Evolutionary conservation across 2,888 invertebrate genomes (phyloP).

Genomic region (Dione juno): DNA sequence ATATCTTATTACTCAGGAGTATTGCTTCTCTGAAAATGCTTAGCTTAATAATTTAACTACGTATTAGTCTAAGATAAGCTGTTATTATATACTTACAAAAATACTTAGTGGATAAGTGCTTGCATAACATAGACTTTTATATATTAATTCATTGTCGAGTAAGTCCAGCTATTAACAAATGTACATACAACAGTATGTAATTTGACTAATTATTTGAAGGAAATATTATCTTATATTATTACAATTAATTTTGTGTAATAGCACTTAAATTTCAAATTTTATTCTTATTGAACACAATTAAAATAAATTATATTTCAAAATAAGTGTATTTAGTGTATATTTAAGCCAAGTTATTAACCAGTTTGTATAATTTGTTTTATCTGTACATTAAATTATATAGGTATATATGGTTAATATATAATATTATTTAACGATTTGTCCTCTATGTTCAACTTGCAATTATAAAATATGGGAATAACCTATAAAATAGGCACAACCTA

Average conservation of each 20-base stretch:
- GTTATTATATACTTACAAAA: neutral
- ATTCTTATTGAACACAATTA: constrained; percentile 1
- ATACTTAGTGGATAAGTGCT: neutral
- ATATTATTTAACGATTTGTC: neutral
- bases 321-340: neutral
- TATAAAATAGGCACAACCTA: neutral
- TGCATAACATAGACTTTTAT: neutral
- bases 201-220: neutral
- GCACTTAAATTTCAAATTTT: constrained; percentile 1
- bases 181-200: neutral
- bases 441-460: neutral
- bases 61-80: neutral
- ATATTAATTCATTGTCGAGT: neutral
- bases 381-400: neutral
- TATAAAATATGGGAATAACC: neutral
- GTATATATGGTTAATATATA: neutral
- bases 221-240: neutral
- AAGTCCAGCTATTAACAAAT: neutral
- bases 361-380: constrained; percentile 8
- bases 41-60: neutral
- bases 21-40: neutral
- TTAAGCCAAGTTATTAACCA: neutral
- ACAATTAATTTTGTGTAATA: constrained; percentile 5
- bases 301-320: constrained; percentile 9
- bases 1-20: neutral